Evolutionary conservation across 2,797 vertebrate species (phyloP).

Genomic region (Eurystomus glaucurus): DNA sequence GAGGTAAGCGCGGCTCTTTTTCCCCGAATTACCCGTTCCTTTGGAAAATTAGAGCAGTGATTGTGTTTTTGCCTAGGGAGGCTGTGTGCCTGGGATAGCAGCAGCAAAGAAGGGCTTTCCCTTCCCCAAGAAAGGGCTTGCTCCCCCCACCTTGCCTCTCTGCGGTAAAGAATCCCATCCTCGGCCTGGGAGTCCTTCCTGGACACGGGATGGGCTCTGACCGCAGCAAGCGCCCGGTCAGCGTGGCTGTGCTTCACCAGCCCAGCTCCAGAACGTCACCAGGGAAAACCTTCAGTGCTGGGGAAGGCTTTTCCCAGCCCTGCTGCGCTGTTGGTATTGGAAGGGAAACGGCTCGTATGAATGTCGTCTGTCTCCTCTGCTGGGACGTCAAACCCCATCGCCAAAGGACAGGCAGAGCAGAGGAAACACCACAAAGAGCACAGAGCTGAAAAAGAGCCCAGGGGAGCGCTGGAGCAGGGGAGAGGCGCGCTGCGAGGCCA

Average conservation of each 20-base stretch:
- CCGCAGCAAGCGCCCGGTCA: neutral
- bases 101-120: neutral
- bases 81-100: neutral
- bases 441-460: rapidly evolving
- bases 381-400: rapidly evolving
- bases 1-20: neutral
- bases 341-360: rapidly evolving
- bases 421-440: rapidly evolving
- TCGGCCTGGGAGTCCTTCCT: neutral
- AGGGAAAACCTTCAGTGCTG: neutral
- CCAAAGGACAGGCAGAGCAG: neutral
- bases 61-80: rapidly evolving
- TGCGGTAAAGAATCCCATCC: neutral
- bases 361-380: rapidly evolving
- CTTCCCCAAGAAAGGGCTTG: neutral
- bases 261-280: neutral
- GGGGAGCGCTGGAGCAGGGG: neutral
- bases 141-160: too few relatives aligned
- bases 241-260: neutral
- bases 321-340: rapidly evolving
- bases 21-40: rapidly evolving
- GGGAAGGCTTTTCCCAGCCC: neutral
- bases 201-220: neutral
- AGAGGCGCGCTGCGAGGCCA: rapidly evolving
- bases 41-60: rapidly evolving